Evolutionary conservation across 1,140 invertebrate genomes (phyloP).

Genomic region (Berghia stephanieae): DNA sequence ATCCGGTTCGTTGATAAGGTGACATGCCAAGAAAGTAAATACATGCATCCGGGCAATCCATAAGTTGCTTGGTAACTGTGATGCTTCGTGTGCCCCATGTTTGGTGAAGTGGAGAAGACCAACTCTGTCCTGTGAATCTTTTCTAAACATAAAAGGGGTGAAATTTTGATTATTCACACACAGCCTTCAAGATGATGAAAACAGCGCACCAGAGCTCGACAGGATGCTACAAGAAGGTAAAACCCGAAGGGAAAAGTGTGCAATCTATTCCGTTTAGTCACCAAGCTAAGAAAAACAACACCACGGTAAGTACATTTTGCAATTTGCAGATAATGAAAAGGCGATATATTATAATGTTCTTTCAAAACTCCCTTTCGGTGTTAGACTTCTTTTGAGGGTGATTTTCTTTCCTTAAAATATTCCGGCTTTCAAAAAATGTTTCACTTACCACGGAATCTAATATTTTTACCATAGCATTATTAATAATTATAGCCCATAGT

Average conservation of each 20-base stretch:
- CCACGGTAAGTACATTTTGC: conserved; percentile 14
- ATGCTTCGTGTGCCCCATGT: conserved; percentile 20
- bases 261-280: conserved; percentile 28
- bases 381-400: no score
- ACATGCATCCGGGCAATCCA: conserved; percentile 18
- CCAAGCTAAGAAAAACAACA: conserved; percentile 24
- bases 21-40: conserved; percentile 6
- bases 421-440: no score
- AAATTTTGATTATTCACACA: neutral
- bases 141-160: no score
- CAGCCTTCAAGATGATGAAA: conserved; percentile 29
- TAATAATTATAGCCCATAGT: no score
- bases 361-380: no score
- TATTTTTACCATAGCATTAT: no score
- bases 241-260: conserved; percentile 15
- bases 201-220: conserved; percentile 17
- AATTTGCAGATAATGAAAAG: no score
- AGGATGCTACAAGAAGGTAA: conserved; percentile 29
- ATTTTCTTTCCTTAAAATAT: no score
- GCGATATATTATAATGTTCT: no score
- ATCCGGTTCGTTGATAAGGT: conserved; percentile 28
- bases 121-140: no score
- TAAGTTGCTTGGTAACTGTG: conserved; percentile 31
- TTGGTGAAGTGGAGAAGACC: neutral
- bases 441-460: no score